Base-by-base conservation (phyloP, 2,113 vertebrate genomes). In the Petrocephalus microphthalmus region DNA sequence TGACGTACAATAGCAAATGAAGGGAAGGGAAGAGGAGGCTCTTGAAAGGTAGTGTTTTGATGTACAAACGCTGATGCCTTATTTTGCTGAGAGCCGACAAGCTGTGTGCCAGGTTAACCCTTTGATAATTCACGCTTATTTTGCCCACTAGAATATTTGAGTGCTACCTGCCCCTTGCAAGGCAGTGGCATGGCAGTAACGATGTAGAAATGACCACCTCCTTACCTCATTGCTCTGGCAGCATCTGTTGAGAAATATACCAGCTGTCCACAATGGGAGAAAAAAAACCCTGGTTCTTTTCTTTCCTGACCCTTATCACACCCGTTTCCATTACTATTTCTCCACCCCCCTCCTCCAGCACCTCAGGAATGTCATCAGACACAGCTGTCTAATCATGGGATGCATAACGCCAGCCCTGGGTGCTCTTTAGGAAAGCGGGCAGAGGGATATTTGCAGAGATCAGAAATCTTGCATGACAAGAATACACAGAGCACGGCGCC, bases 91-190 rank as follows among this genome's bases (percentile, higher is more conserved):
- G 71, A 37, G 71, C 29, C 29, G 71, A 42, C 71, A 78, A 17
- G 15, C 71, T 78, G 29, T 17, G 15, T 19, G 37, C 13, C 29
- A 15, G 17, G 15, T 37, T 74, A 33, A 49, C 20, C 7, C 11
- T 84, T 25, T 52, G 47, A 37, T 51, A 42, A 20, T 10, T 47
- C 45, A 20, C 7, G 19, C 19, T 47, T 83, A 49, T 49, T 84
- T 84, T 84, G 81, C 81, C 81, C 81, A 83, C 81, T 47, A 25
- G 78, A 56, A 17, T 42, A 47, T 86, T 81, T 57, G 29, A 89
- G 52, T 84, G 57, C 29, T 51, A 74, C 49, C 19, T 29, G 84
- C 19, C 45, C 17, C 84, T 45, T 47, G 20, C 51, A 67, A 67
- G 45, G 33, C 22, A 85, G 7, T 84, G 54, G 42, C 33, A 51